Evolutionary conservation across 2,888 invertebrate genomes (phyloP).

Genomic region (Pachymerium ferrugineum): DNA sequence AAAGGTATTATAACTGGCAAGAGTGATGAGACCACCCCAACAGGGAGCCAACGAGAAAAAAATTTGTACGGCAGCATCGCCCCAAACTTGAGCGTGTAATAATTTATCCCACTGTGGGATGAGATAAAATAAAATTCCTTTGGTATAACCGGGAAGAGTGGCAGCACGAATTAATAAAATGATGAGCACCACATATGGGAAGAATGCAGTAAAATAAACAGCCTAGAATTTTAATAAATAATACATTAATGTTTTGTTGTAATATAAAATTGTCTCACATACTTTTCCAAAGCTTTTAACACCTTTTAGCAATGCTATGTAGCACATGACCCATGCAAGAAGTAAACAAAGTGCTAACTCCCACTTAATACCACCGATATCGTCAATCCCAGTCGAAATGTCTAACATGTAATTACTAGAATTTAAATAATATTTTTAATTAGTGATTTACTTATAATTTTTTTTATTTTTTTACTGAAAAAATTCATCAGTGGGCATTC

Average conservation of each 20-base stretch:
- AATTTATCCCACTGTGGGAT: constrained; percentile 70
- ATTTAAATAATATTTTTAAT: constrained; percentile 39
- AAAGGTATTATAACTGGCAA: constrained; percentile 36
- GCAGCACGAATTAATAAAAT: constrained; percentile 72
- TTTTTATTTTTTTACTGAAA: constrained; percentile 48
- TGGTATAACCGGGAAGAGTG: constrained; percentile 68
- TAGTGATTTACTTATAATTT: neutral
- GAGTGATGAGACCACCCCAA: constrained; percentile 36
- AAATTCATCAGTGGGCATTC: constrained; percentile 52
- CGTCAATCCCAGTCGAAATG: constrained; percentile 45
- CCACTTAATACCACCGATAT: constrained; percentile 48
- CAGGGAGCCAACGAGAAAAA: constrained; percentile 36
- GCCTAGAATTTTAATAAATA: constrained; percentile 52
- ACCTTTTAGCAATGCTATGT: constrained; percentile 70
- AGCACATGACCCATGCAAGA: constrained; percentile 71
- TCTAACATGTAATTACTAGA: constrained; percentile 46
- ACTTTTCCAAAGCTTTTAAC: constrained; percentile 73
- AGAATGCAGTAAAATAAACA: constrained; percentile 71
- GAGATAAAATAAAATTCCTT: constrained; percentile 71
- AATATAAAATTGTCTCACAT: no score
- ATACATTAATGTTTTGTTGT: no score
- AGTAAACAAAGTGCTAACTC: constrained; percentile 68
- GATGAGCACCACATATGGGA: constrained; percentile 68
- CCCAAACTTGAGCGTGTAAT: constrained; percentile 54
- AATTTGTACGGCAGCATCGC: constrained; percentile 36